Base-by-base conservation (phyloP, 2,888 invertebrate species). In the Cheilosia soror region DNA sequence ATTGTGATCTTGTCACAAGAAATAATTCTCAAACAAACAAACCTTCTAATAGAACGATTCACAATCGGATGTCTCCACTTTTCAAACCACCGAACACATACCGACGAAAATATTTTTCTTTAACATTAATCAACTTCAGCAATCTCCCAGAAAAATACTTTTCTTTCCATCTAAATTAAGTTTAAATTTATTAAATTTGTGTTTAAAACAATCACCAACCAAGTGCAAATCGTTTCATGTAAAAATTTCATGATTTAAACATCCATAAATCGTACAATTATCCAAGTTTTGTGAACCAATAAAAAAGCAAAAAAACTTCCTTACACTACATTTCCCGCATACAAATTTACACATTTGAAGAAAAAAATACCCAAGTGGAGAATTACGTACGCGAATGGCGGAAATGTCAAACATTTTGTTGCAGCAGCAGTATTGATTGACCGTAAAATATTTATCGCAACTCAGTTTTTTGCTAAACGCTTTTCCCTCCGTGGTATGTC, bases 351-450 rank as follows among this genome's bases (percentile, higher is more conserved):
- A 72, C 15, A 63, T 72, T 72, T 29, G 47, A 49, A 65, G 53
- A 62, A 57, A 73, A 77, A 66, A 73, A 68, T 62, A 58, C 13
- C 27, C 42, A 9, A 62, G 66, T 80, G 80, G 79, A 84, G 84
- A 84, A 20, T 84, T 84, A 71, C 79, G 60, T 71, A 73, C 79
- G 63, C 75, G 58, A 79, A 84, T 84, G 84, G 84, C 84, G 84
- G 84, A 84, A 75, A 80, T 80, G 84, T 84, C 84, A 84, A 84
- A 84, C 71, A 80, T 76, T 84, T 80, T 84, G 75, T 84, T 84
- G 84, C 80, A 84, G 75, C 51, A 71, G 71, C 80, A 80, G 75
- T 84, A 84, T 84, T 84, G 84, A 84, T 84, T 79, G 73, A 84
- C 63, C 53, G 57, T 62, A 80, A 79, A 84, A 69, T 69, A 69